phyloP scores from a whole-genome alignment of 1,140 invertebrate genomes.

The Schlechtendalia chinensis region DNA sequence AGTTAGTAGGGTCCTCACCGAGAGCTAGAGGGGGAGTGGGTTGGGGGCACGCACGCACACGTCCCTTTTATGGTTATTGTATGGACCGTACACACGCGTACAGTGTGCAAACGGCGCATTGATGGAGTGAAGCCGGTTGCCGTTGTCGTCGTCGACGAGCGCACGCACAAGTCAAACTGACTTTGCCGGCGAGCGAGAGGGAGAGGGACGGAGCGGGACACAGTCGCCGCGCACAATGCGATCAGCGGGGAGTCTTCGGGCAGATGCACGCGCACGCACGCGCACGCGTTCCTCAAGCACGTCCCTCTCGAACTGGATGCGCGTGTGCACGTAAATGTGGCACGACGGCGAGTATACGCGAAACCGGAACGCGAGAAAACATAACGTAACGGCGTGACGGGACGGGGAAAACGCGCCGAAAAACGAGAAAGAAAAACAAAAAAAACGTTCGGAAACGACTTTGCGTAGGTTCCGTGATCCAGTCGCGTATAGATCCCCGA shows the following conservation, averaged over 20 bases:
- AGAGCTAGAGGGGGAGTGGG: too few relatives aligned
- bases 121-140: slow-evolving; percentile 44
- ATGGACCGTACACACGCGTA: slow-evolving; percentile 20
- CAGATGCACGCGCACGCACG: slow-evolving; percentile 12
- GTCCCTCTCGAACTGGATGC: background rate
- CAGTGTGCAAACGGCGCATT: slow-evolving; percentile 47
- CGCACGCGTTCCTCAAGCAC: background rate
- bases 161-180: slow-evolving; percentile 13
- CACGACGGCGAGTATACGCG: background rate
- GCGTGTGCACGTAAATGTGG: background rate
- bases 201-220: too few relatives aligned
- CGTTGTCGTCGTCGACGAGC: background rate
- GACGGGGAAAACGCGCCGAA: too few relatives aligned
- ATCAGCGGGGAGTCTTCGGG: slow-evolving; percentile 42
- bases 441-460: too few relatives aligned
- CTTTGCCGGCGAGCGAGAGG: too few relatives aligned
- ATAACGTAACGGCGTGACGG: too few relatives aligned
- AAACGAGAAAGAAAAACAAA: too few relatives aligned
- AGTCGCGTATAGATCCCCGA: too few relatives aligned
- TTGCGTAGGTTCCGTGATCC: too few relatives aligned
- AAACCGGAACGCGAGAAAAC: background rate
- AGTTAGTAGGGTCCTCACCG: slow-evolving; percentile 18
- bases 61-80: slow-evolving; percentile 49
- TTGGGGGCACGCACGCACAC: too few relatives aligned
- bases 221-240: slow-evolving; percentile 10